Conservation (phyloP, 2,888 invertebrate species). For the Athalia circularis region DNA sequence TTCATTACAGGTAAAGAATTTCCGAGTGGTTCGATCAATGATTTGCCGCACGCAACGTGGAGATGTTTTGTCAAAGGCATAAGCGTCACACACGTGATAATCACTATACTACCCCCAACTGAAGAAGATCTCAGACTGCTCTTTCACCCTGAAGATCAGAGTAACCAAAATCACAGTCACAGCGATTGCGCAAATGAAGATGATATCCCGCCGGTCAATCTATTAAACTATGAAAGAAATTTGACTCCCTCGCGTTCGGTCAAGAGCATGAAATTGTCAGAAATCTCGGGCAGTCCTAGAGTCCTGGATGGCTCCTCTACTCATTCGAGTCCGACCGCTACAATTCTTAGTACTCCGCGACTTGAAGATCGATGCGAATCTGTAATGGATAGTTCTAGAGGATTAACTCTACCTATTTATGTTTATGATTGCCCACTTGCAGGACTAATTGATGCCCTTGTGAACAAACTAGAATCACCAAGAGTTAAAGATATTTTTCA, state of each 20-base stretch:
- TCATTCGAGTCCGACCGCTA: slow-evolving; percentile 56
- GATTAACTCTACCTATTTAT: slow-evolving; percentile 78
- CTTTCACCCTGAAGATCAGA: slow-evolving; percentile 53
- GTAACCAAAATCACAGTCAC: slow-evolving; percentile 51
- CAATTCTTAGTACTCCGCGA: slow-evolving; percentile 55
- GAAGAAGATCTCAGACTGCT: slow-evolving; percentile 74
- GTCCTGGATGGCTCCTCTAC: slow-evolving; percentile 55
- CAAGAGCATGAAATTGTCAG: slow-evolving; percentile 50
- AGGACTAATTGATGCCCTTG: slow-evolving; percentile 77
- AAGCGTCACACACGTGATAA: slow-evolving; percentile 78
- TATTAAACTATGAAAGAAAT: slow-evolving; percentile 44
- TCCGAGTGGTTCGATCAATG: slow-evolving; percentile 1
- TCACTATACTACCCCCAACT: slow-evolving; percentile 81
- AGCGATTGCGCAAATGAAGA: slow-evolving; percentile 46
- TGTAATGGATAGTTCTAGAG: slow-evolving; percentile 53
- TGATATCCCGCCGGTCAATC: slow-evolving; percentile 32
- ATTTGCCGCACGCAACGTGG: slow-evolving; percentile 72
- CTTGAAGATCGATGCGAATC: slow-evolving; percentile 51
- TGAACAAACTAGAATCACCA: slow-evolving; percentile 70
- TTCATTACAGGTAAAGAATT: slow-evolving; percentile 43
- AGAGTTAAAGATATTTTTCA: slow-evolving; percentile 75
- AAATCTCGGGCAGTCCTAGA: slow-evolving; percentile 47
- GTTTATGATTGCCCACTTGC: slow-evolving; percentile 82
- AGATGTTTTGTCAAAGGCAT: slow-evolving; percentile 82
- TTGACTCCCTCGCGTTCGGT: slow-evolving; percentile 46